A percentile compares a stretch with the other conserved stretches of the same genome.
Evolutionary conservation across 2,888 invertebrate genomes (phyloP).

Genomic region (Choreutis nemorana): DNA sequence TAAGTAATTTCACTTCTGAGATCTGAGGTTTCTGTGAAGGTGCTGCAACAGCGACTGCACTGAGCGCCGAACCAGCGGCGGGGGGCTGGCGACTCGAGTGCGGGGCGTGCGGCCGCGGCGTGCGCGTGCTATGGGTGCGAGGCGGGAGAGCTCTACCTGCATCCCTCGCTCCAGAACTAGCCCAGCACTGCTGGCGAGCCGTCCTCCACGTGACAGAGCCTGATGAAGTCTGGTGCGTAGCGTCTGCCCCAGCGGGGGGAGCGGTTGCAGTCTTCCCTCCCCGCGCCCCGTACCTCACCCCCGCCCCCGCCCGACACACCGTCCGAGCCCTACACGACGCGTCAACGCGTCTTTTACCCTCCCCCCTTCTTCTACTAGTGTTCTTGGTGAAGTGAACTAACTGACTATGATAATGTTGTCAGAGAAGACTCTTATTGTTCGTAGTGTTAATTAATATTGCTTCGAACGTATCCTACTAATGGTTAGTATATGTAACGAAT

Average conservation of each 20-base stretch:
- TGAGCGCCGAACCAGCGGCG: constrained; percentile 28
- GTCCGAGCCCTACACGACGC: constrained; percentile 31
- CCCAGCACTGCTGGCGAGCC: constrained; percentile 50
- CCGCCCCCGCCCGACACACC: constrained; percentile 40
- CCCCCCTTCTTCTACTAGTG: constrained; percentile 1
- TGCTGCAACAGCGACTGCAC: constrained; percentile 41
- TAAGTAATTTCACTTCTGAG: too few relatives aligned
- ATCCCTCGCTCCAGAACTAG: constrained; percentile 28
- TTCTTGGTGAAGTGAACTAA: too few relatives aligned
- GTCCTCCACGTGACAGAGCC: constrained; percentile 36
- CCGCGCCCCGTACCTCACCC: constrained; percentile 26
- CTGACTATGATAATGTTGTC: too few relatives aligned
- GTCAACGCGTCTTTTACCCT: constrained; percentile 5
- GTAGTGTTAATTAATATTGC: not conserved
- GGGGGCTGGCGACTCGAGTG: constrained; percentile 52
- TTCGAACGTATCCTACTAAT: too few relatives aligned
- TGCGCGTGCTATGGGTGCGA: constrained; percentile 27
- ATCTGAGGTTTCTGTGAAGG: constrained; percentile 18
- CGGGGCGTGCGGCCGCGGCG: constrained; percentile 43
- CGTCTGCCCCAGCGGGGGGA: constrained; percentile 27
- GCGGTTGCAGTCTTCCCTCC: constrained; percentile 40
- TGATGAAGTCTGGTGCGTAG: constrained; percentile 51
- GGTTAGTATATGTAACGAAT: too few relatives aligned
- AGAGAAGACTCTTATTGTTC: too few relatives aligned
- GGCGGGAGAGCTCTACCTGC: constrained; percentile 20